Conservation (phyloP, 2,797 vertebrate species). For the Bradypodion ventrale region DNA sequence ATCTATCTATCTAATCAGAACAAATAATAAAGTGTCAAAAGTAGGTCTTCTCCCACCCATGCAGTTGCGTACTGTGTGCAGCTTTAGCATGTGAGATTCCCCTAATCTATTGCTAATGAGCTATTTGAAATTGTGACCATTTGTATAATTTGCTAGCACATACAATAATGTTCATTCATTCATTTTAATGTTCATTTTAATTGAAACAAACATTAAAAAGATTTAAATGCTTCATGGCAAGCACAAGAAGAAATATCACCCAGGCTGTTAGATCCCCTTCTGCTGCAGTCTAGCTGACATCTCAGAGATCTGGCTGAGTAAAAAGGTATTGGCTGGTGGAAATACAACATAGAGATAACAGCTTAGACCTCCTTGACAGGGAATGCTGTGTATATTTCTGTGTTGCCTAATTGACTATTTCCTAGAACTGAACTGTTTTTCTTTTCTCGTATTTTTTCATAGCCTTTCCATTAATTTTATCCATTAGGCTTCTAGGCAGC, state of each 20-base stretch:
- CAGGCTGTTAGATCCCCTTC: background rate
- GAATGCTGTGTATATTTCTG: background rate
- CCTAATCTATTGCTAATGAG: background rate
- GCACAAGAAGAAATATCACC: background rate
- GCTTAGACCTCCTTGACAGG: background rate
- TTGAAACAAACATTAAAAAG: background rate
- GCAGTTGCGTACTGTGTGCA: background rate
- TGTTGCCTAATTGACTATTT: background rate
- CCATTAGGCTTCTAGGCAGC: too few relatives aligned
- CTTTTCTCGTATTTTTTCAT: too few relatives aligned
- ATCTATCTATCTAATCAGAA: background rate
- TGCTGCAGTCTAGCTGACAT: background rate
- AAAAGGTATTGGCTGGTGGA: background rate
- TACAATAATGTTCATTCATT: background rate
- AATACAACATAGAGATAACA: too few relatives aligned
- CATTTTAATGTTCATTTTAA: too few relatives aligned
- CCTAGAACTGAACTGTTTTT: too few relatives aligned
- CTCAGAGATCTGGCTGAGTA: background rate
- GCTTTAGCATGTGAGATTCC: background rate
- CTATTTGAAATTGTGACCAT: background rate
- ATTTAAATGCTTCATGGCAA: background rate
- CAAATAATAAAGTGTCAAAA: background rate
- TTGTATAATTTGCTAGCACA: background rate
- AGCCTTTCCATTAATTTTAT: too few relatives aligned
- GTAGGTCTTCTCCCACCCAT: background rate